A percentile compares a stretch with the other conserved stretches of the same genome.
Evolutionary conservation across 2,113 vertebrate genomes (phyloP).

Genomic region (Cebidichthys violaceus): DNA sequence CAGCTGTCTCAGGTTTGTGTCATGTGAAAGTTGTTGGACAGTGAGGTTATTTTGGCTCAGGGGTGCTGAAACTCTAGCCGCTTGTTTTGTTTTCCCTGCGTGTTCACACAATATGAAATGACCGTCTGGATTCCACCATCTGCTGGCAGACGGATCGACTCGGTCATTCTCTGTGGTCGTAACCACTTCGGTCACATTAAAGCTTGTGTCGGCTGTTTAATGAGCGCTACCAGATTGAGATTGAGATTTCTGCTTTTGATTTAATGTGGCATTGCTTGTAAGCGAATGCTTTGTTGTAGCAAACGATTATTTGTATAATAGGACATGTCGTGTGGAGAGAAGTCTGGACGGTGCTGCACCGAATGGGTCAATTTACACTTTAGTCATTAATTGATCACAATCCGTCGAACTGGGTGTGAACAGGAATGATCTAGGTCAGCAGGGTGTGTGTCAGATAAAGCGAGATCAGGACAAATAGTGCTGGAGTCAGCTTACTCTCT

Average conservation of each 20-base stretch:
- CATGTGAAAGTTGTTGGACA: constrained; percentile 14
- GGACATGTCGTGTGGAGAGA: not conserved
- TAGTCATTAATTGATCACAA: constrained; percentile 34
- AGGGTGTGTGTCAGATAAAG: not conserved
- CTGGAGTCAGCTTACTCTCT: not conserved
- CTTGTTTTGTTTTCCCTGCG: constrained; percentile 29
- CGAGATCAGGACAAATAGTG: not conserved
- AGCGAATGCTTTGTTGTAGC: not conserved
- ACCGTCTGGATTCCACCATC: constrained; percentile 33
- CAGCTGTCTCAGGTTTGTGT: not conserved
- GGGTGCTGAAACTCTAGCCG: not conserved
- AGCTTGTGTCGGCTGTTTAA: not conserved
- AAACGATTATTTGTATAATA: not conserved
- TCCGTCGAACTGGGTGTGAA: constrained; percentile 44
- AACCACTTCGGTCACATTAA: not conserved
- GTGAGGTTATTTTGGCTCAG: constrained; percentile 41
- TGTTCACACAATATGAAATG: constrained; percentile 44
- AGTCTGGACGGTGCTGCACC: not conserved
- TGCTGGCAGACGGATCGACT: not conserved
- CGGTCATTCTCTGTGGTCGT: not conserved
- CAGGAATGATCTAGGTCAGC: constrained; percentile 65
- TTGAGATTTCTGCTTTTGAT: not conserved
- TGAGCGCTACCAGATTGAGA: no score
- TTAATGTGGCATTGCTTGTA: not conserved
- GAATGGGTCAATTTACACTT: constrained; percentile 6